Conservation (phyloP, 1,140 invertebrate genomes). For the Neodiprion virginianus region DNA sequence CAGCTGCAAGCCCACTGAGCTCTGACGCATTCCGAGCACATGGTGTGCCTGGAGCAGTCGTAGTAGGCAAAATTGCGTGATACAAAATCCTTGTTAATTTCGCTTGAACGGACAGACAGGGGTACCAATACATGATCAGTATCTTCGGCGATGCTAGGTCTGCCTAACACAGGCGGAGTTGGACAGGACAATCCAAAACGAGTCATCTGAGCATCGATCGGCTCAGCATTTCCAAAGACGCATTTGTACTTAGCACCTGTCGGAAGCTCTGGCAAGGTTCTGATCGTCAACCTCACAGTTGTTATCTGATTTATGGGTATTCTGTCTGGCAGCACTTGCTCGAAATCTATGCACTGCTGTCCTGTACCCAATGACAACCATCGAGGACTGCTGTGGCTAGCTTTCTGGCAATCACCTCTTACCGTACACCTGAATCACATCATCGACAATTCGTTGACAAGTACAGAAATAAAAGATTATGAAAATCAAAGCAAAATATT, state of each 20-base stretch:
- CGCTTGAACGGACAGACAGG: slow-evolving; percentile 89
- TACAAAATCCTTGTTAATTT: slow-evolving; percentile 96
- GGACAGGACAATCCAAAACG: slow-evolving; percentile 82
- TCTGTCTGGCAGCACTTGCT: slow-evolving; percentile 87
- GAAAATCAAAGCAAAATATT: slow-evolving; percentile 35
- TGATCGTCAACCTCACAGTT: slow-evolving; percentile 85
- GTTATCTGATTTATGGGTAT: slow-evolving; percentile 87
- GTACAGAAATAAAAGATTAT: not conserved
- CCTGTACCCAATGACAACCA: slow-evolving; percentile 92
- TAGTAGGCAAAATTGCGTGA: slow-evolving; percentile 93
- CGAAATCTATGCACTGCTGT: slow-evolving; percentile 95
- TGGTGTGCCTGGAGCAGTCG: slow-evolving; percentile 88
- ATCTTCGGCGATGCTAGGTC: slow-evolving; percentile 80
- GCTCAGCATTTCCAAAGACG: slow-evolving; percentile 84
- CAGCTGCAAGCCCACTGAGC: slow-evolving; percentile 93
- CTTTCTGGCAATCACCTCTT: slow-evolving; percentile 87
- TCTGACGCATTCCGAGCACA: slow-evolving; percentile 85
- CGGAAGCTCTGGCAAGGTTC: slow-evolving; percentile 87
- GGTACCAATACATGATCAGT: slow-evolving; percentile 91
- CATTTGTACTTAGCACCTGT: slow-evolving; percentile 92
- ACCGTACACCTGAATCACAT: slow-evolving; percentile 77
- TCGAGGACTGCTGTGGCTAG: slow-evolving; percentile 84
- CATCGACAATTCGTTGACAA: slow-evolving; percentile 19
- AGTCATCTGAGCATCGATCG: slow-evolving; percentile 85
- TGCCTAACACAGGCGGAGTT: slow-evolving; percentile 78